Evolutionary conservation across 1,140 invertebrate genomes (phyloP).

Genomic region (Himalopsyche phryganea): DNA sequence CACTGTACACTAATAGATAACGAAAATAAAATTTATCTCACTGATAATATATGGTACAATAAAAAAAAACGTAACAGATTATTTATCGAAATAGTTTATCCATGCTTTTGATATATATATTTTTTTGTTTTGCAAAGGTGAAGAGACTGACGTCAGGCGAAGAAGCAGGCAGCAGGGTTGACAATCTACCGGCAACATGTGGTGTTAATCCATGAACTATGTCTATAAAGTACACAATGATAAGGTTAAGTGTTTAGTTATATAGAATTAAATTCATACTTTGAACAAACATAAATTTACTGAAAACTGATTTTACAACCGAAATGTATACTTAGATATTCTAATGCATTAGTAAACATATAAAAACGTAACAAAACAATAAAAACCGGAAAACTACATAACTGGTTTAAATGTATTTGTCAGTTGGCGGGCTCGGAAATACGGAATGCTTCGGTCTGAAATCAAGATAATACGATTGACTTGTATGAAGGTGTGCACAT

Average conservation of each 20-base stretch:
- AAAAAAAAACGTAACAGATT: conserved; percentile 24
- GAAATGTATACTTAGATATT: too few relatives aligned
- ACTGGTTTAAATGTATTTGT: not conserved
- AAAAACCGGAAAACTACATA: too few relatives aligned
- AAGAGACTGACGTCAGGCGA: conserved; percentile 30
- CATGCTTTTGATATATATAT: conserved; percentile 27
- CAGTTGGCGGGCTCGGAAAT: conserved; percentile 1
- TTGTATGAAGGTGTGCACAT: not conserved
- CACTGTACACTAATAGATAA: conserved; percentile 7
- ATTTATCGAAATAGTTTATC: conserved; percentile 28
- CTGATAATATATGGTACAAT: conserved; percentile 20
- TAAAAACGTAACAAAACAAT: too few relatives aligned
- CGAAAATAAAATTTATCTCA: conserved; percentile 12
- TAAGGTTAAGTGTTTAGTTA: conserved; percentile 15
- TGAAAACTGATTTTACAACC: too few relatives aligned
- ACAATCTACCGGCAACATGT: conserved; percentile 30
- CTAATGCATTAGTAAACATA: too few relatives aligned
- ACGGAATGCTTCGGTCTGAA: not conserved
- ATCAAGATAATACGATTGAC: conserved; percentile 2
- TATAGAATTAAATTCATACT: too few relatives aligned
- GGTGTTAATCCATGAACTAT: conserved; percentile 21
- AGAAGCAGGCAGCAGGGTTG: conserved; percentile 28
- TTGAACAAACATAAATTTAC: too few relatives aligned
- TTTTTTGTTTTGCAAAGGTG: conserved; percentile 31
- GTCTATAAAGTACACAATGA: conserved; percentile 8